Evolutionary conservation across 2,888 invertebrate genomes (phyloP).

Genomic region (Phoronis australis): DNA sequence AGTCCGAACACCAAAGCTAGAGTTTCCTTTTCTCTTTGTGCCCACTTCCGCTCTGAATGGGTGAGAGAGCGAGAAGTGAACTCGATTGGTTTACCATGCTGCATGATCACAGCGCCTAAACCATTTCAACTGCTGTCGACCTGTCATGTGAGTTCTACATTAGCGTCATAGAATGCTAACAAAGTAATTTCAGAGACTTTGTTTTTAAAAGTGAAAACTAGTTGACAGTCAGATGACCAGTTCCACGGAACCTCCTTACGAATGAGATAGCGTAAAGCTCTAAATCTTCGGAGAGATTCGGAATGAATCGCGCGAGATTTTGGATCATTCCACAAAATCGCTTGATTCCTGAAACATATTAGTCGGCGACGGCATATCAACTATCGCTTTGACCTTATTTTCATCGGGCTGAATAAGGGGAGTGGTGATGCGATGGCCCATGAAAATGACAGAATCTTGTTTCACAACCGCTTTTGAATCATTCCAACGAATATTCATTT

Average conservation of each 20-base stretch:
- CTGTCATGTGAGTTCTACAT: neutral
- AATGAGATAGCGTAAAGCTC: no score
- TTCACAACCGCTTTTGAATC: neutral
- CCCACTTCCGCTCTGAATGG: constrained; percentile 3
- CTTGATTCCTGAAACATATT: constrained; percentile 16
- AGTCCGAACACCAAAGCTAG: constrained; percentile 13
- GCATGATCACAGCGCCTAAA: constrained; percentile 2
- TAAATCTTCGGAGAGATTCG: no score
- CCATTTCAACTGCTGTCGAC: constrained; percentile 1
- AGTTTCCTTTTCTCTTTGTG: no score
- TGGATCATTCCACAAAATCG: constrained; percentile 18
- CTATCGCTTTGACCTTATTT: constrained; percentile 13
- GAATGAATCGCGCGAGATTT: no score
- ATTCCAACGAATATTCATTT: no score
- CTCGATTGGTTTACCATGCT: constrained; percentile 3
- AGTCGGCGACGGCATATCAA: constrained; percentile 12
- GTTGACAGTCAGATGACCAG: no score
- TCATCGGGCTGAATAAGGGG: constrained; percentile 14
- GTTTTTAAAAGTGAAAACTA: neutral
- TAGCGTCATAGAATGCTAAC: constrained; percentile 3
- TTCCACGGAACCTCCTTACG: no score
- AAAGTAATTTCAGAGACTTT: constrained; percentile 3
- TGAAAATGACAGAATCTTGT: constrained; percentile 9
- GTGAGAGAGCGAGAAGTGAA: constrained; percentile 6
- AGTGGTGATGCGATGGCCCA: constrained; percentile 13